phyloP scores from a whole-genome alignment of 2,888 invertebrate species.

The Ochlodes sylvanus region DNA sequence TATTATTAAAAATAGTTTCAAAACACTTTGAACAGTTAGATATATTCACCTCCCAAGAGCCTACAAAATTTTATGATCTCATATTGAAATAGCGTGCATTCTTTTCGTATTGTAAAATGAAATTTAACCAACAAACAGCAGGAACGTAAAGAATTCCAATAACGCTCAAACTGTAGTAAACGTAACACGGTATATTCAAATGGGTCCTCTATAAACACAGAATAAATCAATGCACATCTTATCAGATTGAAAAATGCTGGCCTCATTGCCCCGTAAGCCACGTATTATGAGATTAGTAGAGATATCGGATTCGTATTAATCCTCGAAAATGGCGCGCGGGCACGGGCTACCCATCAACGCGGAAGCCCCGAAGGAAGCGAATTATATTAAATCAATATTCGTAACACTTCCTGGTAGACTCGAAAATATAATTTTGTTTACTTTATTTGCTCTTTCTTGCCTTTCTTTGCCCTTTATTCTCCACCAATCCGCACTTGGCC shows the following conservation, averaged over 20 bases:
- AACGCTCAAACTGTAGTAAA: no score
- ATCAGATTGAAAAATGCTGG: neutral
- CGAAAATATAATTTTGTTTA: no score
- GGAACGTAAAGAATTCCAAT: neutral
- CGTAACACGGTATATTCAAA: neutral
- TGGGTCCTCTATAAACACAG: neutral
- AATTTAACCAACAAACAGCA: neutral
- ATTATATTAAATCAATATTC: no score
- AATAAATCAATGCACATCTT: conserved; percentile 3
- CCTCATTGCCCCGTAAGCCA: neutral
- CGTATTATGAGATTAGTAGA: conserved; percentile 29
- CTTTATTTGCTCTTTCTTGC: no score
- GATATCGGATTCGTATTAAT: conserved; percentile 35
- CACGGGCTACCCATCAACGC: conserved; percentile 11
- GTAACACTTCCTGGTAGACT: no score
- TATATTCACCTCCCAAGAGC: neutral
- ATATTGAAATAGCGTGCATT: neutral
- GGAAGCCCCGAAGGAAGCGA: neutral
- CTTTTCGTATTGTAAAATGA: neutral
- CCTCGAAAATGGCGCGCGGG: conserved; percentile 24
- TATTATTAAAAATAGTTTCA: neutral
- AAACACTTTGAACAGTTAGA: neutral
- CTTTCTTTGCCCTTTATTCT: no score
- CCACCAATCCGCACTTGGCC: no score
- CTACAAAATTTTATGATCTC: neutral